Percentiles rank a stretch among this genome's conserved stretches.
These are phyloP conservation scores for Oreonectes daqikongensis DNA, from an alignment of 2,797 vertebrate species.

Conservation along the genomic window DNA sequence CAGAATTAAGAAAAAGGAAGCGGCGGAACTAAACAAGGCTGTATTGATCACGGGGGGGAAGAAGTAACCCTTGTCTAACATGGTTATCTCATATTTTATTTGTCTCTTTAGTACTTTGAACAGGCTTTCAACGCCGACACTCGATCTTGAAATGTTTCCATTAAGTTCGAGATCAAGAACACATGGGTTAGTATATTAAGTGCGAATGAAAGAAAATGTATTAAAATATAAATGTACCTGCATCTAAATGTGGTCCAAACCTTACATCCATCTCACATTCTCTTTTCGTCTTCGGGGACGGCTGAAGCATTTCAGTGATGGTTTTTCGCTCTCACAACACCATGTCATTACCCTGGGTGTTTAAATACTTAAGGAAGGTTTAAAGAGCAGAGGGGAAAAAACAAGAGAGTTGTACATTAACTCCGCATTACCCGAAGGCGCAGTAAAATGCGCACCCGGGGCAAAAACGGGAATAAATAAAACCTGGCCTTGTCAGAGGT, in stretches of 20 bases:
- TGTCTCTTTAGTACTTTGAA: constrained; percentile 2
- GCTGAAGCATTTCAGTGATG: constrained; percentile 61
- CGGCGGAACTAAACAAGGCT: constrained; percentile 35
- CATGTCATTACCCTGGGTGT: constrained; percentile 76
- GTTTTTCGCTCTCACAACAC: constrained; percentile 76
- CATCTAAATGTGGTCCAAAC: no score
- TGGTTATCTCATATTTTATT: constrained; percentile 34
- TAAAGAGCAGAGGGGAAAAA: constrained; percentile 45
- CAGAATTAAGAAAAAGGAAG: constrained; percentile 57
- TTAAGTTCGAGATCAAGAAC: constrained; percentile 59
- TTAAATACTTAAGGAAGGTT: constrained; percentile 78
- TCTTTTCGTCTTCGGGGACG: constrained; percentile 52
- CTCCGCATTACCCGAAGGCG: constrained; percentile 72
- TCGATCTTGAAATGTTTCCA: constrained; percentile 23
- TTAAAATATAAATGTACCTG: no score
- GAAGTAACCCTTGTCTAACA: constrained; percentile 54
- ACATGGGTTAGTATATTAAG: constrained; percentile 62
- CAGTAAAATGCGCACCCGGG: constrained; percentile 70
- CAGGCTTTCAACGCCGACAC: constrained; percentile 3
- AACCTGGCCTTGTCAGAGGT: constrained; percentile 74
- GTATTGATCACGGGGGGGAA: constrained; percentile 41
- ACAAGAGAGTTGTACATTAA: constrained; percentile 71
- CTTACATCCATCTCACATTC: constrained; percentile 57
- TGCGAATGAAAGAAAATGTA: constrained; percentile 19
- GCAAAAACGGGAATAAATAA: constrained; percentile 78